Base-by-base conservation (phyloP, 2,888 invertebrate genomes). In the Mesorhabditis belari region DNA sequence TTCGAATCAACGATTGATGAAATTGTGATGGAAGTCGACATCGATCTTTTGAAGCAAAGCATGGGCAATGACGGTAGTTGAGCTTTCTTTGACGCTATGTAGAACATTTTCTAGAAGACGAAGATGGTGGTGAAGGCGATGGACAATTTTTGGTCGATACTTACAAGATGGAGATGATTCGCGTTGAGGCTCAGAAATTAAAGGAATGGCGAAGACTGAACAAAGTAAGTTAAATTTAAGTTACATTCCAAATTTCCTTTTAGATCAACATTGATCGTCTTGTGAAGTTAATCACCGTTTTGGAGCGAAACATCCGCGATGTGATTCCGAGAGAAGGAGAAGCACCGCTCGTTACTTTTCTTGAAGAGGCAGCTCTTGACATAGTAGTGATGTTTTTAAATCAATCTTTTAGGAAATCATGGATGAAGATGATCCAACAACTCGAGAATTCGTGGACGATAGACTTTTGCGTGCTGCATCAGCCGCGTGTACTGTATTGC, bases 251-350 rank as follows among this genome's bases (percentile, higher is more conserved):
- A 19, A 9, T 21, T 50, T 23, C 51, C 72, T 95, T 81, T 54
- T 35, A 65, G 64, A 57, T 65, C 0, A 92, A 94, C 28, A 87
- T 90, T 52, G 94, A 93, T 75, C 88, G 91, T 82, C 85, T 98
- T 71, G 90, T 93, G 53, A 87, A 92, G 73, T 85, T 98, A 60
- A 85, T 98, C 63, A 91, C 90, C 79, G 89, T 95, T 76, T 86
- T 98, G 66, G 94, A 96, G 85, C 88, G 92, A 80, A 96, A 94
- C 83, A 90, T 98, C 66, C 87, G 92, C 66, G 92, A 95, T 80
- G 94, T 94, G 2, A 89, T 91, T 75, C 89, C 90, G 81, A 71
- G 66, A 27, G 80, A 80, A 17, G 75, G 74, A 44, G 63, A 70
- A 4, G 57, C 69, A 3, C 69, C 76, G 5, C 57, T 67, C 12